phyloP scores from a whole-genome alignment of 2,888 invertebrate genomes.

The Elmis aenea region DNA sequence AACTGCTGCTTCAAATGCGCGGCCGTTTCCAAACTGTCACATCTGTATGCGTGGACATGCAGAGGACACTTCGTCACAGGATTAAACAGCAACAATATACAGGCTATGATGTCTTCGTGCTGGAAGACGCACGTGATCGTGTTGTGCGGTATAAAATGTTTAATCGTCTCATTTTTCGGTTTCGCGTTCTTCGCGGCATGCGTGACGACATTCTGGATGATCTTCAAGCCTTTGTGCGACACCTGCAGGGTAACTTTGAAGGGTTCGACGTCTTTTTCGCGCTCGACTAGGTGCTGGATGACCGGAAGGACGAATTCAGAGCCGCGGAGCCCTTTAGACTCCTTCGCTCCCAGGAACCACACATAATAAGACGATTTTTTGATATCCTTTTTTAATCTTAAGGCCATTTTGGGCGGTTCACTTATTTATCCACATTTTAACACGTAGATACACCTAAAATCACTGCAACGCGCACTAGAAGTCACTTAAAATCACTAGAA shows the following conservation, averaged over 20 bases:
- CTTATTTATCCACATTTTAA: no score
- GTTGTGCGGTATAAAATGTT: conserved; percentile 91
- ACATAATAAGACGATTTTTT: conserved; percentile 90
- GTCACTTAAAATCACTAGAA: no score
- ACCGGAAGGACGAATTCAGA: conserved; percentile 82
- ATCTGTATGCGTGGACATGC: conserved; percentile 92
- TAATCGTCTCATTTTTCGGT: conserved; percentile 63
- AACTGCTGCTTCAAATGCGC: conserved; percentile 80
- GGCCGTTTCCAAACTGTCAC: conserved; percentile 91
- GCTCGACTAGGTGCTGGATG: conserved; percentile 75
- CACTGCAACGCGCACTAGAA: no score
- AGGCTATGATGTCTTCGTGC: conserved; percentile 89
- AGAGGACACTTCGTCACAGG: conserved; percentile 91
- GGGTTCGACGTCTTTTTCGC: conserved; percentile 80
- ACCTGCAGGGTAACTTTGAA: conserved; percentile 89
- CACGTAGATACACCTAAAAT: no score
- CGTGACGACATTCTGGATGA: conserved; percentile 67
- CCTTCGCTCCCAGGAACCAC: conserved; percentile 94
- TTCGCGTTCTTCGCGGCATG: conserved; percentile 38
- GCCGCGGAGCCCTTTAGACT: conserved; percentile 82
- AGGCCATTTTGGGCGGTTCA: conserved; percentile 65
- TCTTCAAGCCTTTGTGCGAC: conserved; percentile 89
- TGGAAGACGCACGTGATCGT: conserved; percentile 89
- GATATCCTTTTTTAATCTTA: conserved; percentile 77
- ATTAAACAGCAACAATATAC: conserved; percentile 88